Conservation (phyloP, 2,888 invertebrate genomes). For the Dasysyrphus albostriatus region DNA sequence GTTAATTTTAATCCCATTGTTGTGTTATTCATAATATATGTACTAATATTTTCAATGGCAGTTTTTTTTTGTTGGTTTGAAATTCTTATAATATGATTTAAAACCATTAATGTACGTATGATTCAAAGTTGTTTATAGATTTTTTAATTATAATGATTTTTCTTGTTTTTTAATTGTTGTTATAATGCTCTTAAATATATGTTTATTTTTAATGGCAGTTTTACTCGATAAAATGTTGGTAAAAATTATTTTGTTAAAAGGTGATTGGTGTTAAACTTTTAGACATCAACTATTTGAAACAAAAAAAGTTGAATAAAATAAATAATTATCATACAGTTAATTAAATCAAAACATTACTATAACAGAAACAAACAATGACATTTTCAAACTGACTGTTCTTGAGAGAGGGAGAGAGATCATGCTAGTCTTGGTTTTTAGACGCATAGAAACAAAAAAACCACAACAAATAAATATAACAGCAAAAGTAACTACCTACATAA, state of each 20-base stretch:
- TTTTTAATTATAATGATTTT: conserved; percentile 33
- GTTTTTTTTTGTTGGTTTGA: conserved; percentile 64
- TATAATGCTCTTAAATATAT: conserved; percentile 66
- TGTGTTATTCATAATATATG: conserved; percentile 46
- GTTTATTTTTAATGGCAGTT: conserved; percentile 73
- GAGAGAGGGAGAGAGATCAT: neutral
- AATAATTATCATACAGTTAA: neutral
- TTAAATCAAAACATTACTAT: neutral
- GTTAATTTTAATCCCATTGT: conserved; percentile 26
- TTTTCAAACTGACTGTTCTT: too few species aligned
- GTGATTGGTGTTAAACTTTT: conserved; percentile 42
- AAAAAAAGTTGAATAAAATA: too few species aligned
- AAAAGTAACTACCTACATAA: too few species aligned
- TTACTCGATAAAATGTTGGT: conserved; percentile 70
- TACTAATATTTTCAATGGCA: conserved; percentile 61
- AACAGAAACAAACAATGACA: conserved; percentile 4
- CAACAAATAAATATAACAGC: too few species aligned
- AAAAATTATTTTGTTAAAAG: conserved; percentile 42
- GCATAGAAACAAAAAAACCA: too few species aligned
- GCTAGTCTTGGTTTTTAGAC: too few species aligned
- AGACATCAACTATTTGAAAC: conserved; percentile 10
- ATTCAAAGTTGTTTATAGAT: conserved; percentile 42
- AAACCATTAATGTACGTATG: conserved; percentile 49
- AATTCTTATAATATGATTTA: conserved; percentile 51
- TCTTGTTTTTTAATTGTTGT: conserved; percentile 60